phyloP scores from a whole-genome alignment of 2,797 vertebrate genomes.

The Ispidina lecontei region DNA sequence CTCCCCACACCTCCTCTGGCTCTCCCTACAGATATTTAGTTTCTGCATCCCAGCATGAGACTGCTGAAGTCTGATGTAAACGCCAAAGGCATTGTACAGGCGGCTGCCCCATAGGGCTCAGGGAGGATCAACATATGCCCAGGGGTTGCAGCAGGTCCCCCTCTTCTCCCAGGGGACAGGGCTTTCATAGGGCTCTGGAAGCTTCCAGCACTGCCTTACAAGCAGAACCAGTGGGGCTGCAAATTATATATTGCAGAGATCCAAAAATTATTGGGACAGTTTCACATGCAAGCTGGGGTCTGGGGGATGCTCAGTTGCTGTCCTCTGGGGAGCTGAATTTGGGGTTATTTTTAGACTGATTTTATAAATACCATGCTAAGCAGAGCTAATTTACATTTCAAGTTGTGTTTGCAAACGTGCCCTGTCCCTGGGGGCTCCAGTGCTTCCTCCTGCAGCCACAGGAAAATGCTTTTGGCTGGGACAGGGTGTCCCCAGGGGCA shows the following conservation, averaged over 20 bases:
- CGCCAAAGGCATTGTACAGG: neutral
- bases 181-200: neutral
- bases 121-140: neutral
- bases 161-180: neutral
- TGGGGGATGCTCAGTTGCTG: slow-evolving; percentile 40
- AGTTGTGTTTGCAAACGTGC: slow-evolving; percentile 17
- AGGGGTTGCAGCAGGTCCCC: neutral
- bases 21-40: neutral
- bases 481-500: neutral
- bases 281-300: slow-evolving; percentile 39
- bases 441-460: neutral
- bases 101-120: neutral
- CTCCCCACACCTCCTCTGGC: neutral
- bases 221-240: neutral
- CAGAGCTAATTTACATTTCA: slow-evolving; percentile 29
- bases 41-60: neutral
- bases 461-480: neutral
- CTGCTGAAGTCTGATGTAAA: neutral
- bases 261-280: slow-evolving; percentile 42
- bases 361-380: slow-evolving; percentile 32
- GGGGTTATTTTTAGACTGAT: slow-evolving; percentile 30
- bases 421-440: neutral
- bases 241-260: neutral
- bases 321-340: slow-evolving; percentile 40
- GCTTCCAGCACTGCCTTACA: neutral